A percentile compares a stretch with the other conserved stretches of the same genome.
phyloP scores from a whole-genome alignment of 2,797 vertebrate genomes.

The Cygnus olor region DNA sequence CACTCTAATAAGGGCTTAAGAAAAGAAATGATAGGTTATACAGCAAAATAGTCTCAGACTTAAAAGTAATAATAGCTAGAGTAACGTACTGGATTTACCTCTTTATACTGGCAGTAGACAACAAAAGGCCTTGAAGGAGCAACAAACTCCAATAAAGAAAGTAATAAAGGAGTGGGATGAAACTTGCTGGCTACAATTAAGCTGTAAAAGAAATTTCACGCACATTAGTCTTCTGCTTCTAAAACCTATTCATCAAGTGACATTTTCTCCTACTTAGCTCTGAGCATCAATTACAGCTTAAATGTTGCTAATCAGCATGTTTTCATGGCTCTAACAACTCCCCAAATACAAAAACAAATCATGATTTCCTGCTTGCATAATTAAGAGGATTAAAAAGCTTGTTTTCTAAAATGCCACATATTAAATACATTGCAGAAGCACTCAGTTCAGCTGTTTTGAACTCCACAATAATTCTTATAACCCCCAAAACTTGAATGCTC shows the following conservation, averaged over 20 bases:
- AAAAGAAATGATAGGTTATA: background rate
- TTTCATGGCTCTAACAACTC: background rate
- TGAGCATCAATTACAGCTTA: background rate
- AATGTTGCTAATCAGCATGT: background rate
- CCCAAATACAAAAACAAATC: background rate
- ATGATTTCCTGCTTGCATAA: background rate
- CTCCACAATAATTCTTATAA: background rate
- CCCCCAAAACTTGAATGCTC: background rate
- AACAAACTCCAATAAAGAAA: constrained; percentile 89
- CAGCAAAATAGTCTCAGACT: background rate
- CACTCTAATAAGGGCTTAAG: constrained; percentile 93
- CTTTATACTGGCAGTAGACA: constrained; percentile 95
- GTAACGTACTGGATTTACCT: constrained; percentile 81
- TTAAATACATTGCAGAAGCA: background rate
- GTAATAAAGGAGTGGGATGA: constrained; percentile 88
- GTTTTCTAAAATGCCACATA: background rate
- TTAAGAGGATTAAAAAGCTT: background rate
- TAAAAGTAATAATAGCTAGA: background rate
- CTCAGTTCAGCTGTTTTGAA: background rate
- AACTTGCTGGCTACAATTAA: constrained; percentile 95
- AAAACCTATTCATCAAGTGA: background rate
- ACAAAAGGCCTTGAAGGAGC: constrained; percentile 96
- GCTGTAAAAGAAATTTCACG: constrained; percentile 77
- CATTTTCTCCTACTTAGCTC: background rate
- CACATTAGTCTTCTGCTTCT: background rate